phyloP scores from a whole-genome alignment of 37 sponge, comb jelly and placozoan species.

The Amphimedon queenslandica region DNA sequence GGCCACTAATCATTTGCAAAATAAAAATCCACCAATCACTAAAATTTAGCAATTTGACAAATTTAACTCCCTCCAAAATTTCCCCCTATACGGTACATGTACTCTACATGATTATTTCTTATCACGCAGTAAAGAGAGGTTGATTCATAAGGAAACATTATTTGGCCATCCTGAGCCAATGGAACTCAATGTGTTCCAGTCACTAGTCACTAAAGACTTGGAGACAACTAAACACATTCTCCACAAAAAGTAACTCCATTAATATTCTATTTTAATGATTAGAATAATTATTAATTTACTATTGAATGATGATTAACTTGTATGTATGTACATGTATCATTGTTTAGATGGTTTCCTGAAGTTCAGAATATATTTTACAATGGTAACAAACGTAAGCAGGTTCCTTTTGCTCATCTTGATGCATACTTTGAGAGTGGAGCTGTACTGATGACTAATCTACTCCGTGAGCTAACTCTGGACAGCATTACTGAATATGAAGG shows the following conservation, averaged over 20 bases:
- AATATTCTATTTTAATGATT: neutral
- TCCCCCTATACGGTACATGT: too few relatives aligned
- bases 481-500: slow-evolving; percentile 66
- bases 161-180: slow-evolving; percentile 43
- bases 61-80: too few relatives aligned
- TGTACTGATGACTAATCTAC: slow-evolving; percentile 82
- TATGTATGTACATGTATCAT: too few relatives aligned
- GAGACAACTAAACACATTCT: slow-evolving; percentile 69
- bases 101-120: too few relatives aligned
- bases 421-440: slow-evolving; percentile 75
- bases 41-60: too few relatives aligned
- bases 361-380: slow-evolving; percentile 95
- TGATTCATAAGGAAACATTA: slow-evolving; percentile 54
- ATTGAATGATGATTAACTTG: too few relatives aligned
- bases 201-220: slow-evolving; percentile 59
- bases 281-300: too few relatives aligned
- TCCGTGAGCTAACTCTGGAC: slow-evolving; percentile 76
- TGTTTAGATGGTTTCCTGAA: slow-evolving; percentile 96
- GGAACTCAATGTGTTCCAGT: slow-evolving; percentile 70
- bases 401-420: slow-evolving; percentile 75
- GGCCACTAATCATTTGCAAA: too few relatives aligned
- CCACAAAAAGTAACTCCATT: slow-evolving; percentile 65
- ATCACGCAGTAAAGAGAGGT: slow-evolving; percentile 43
- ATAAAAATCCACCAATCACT: too few relatives aligned
- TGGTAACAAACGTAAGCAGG: slow-evolving; percentile 88